Base-by-base conservation (phyloP, 1,140 invertebrate genomes). In the Bradysia coprophila region DNA sequence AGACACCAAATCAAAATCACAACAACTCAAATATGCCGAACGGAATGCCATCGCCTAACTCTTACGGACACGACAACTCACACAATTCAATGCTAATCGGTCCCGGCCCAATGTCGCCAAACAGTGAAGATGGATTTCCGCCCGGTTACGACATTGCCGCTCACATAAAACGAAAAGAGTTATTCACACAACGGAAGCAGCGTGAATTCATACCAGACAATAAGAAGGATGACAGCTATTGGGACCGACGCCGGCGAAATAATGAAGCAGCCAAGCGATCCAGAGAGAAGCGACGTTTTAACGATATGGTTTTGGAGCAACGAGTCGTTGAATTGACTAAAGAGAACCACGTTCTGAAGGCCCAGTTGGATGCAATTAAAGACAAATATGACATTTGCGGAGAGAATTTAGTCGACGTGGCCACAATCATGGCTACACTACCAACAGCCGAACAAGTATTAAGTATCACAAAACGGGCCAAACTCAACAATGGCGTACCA, bases 141-240 rank as follows among this genome's bases (percentile, higher is more conserved):
- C 48, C 59, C 2, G 57, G 54, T 23, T 74, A 68, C 43, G 65
- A 54, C 18, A 44, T 61, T 46, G 46, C 51, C 19, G 41, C 42
- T 38, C 52, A 54, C 23, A 28, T 41, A 6, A 42, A 45, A 42
- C 57, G 57, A 9, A 60, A 60, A 40, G 57, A 60, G 39, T 48
- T 60, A 32, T 60, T 60, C 45, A 56, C 57, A n/a, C 86, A 90
- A 51, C 71, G 92, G 42, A 95, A 95, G 54, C 89, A 94, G 56
- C 71, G 92, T 2, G 91, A 95, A 56, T 96, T 96, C 61, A 95
- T 94, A 40, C 92, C 92, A 0, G 92, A 96, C 52, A 90, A 80
- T 58, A 93, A 92, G 54, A 98, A 97, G 59, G 92, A 98, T 53
- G 87, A 94, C 49, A 87, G 82, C 50, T 97, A 98, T 63, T 98